Conservation (phyloP, 2,797 vertebrate species). For the Ciconia nigra region DNA sequence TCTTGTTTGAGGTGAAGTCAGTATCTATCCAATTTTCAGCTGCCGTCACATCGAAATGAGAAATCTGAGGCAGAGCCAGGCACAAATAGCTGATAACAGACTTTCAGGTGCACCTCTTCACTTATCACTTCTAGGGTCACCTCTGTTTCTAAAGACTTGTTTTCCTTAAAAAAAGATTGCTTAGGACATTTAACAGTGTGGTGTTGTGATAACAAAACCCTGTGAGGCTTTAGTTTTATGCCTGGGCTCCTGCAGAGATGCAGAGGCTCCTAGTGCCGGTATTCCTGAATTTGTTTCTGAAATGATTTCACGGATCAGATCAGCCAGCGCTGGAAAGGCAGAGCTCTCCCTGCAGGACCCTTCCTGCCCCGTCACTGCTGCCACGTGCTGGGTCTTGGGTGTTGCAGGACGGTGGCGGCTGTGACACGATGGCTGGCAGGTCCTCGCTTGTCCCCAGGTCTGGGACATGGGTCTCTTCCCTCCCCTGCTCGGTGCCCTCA, state of each 20-base stretch:
- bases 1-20: slow-evolving; percentile 69
- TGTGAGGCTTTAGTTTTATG: neutral
- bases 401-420: rapidly evolving
- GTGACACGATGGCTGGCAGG: rapidly evolving
- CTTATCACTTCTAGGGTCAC: slow-evolving; percentile 77
- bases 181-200: slow-evolving; percentile 62
- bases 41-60: slow-evolving; percentile 78
- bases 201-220: slow-evolving; percentile 56
- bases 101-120: slow-evolving; percentile 74
- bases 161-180: slow-evolving; percentile 74
- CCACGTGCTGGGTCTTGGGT: rapidly evolving
- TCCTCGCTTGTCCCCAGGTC: neutral
- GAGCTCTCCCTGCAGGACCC: neutral
- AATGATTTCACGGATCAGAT: neutral
- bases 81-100: slow-evolving; percentile 76
- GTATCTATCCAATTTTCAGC: slow-evolving; percentile 78
- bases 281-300: neutral
- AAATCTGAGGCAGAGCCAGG: slow-evolving; percentile 76
- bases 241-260: neutral
- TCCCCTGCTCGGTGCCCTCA: neutral
- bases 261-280: neutral
- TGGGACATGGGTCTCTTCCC: rapidly evolving
- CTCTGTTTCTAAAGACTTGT: slow-evolving; percentile 78
- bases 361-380: neutral
- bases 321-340: neutral